Conservation (phyloP, 2,113 vertebrate species). For the Morone saxatilis region DNA sequence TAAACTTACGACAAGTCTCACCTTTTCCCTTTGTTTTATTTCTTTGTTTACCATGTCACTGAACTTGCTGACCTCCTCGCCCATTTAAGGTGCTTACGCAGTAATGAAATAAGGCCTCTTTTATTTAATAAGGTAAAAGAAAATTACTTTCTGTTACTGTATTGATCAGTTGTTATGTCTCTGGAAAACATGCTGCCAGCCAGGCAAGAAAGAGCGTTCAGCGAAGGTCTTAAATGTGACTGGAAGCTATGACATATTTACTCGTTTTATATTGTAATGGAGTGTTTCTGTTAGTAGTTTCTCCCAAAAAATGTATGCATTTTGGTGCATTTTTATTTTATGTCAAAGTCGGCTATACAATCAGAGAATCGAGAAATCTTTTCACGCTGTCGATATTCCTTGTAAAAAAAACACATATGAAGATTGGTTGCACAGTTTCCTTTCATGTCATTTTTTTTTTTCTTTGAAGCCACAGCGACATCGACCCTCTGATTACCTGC, state of each 20-base stretch:
- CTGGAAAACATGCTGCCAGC: constrained; percentile 32
- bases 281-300: not conserved
- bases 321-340: not conserved
- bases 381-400: not conserved
- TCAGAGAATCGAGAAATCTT: not conserved
- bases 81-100: constrained; percentile 10
- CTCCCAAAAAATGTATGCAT: not conserved
- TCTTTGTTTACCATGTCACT: constrained; percentile 38
- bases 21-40: constrained; percentile 9
- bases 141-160: constrained; percentile 42
- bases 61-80: constrained; percentile 29
- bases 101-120: constrained; percentile 63
- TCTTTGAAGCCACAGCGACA: not conserved
- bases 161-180: constrained; percentile 41
- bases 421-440: not conserved
- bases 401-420: not conserved
- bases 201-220: not conserved
- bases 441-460: constrained; percentile 5
- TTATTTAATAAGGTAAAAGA: constrained; percentile 64
- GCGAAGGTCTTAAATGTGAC: constrained; percentile 3
- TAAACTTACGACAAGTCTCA: not conserved
- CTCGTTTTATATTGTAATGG: not conserved
- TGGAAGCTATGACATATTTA: not conserved
- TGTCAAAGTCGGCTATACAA: not conserved
- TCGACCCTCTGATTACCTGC: not conserved